phyloP scores from a whole-genome alignment of 2,888 invertebrate species.

The Cistogaster globosa region DNA sequence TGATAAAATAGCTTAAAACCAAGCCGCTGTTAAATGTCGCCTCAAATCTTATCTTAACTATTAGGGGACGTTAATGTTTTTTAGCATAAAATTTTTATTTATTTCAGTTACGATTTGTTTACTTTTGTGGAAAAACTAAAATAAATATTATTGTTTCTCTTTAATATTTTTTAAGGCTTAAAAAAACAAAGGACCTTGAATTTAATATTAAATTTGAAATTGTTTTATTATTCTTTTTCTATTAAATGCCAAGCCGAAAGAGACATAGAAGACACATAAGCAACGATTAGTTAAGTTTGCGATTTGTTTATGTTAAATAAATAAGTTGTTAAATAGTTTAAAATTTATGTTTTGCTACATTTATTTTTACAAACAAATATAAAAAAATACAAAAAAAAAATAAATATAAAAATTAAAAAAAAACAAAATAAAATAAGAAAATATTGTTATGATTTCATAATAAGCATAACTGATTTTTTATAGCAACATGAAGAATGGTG shows the following conservation, averaged over 20 bases:
- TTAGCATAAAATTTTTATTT: slow-evolving; percentile 43
- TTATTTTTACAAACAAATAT: too few species aligned
- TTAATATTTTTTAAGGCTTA: background rate
- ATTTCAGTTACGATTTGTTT: slow-evolving; percentile 33
- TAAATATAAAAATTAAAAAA: too few species aligned
- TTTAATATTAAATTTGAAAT: slow-evolving; percentile 40
- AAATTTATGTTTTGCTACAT: slow-evolving; percentile 16
- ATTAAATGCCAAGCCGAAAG: slow-evolving; percentile 25
- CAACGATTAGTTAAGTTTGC: slow-evolving; percentile 34
- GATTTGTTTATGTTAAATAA: slow-evolving; percentile 57
- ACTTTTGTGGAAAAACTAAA: slow-evolving; percentile 9
- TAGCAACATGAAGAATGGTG: too few species aligned
- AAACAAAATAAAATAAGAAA: too few species aligned
- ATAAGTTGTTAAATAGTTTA: slow-evolving; percentile 60
- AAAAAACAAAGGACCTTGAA: slow-evolving; percentile 50
- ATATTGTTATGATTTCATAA: too few species aligned
- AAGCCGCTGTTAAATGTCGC: slow-evolving; percentile 69
- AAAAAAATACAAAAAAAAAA: too few species aligned
- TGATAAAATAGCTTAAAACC: slow-evolving; percentile 60
- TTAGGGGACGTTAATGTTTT: slow-evolving; percentile 37
- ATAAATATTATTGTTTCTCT: background rate
- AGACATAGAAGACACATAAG: background rate
- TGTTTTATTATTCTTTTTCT: background rate
- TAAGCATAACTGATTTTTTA: too few species aligned
- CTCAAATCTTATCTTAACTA: slow-evolving; percentile 68